phyloP scores from a whole-genome alignment of 2,888 invertebrate genomes.

The Idaea aversata region DNA sequence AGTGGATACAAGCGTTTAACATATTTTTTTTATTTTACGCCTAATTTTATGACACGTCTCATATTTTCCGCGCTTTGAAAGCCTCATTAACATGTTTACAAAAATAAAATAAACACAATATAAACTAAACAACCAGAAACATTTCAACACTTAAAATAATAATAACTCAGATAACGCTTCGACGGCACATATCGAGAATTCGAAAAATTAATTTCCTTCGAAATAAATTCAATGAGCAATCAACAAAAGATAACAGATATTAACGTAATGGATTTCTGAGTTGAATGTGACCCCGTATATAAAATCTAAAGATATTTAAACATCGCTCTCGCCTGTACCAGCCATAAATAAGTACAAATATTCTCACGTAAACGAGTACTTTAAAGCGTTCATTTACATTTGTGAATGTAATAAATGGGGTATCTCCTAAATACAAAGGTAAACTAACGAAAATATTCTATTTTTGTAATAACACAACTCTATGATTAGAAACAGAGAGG shows the following conservation, averaged over 20 bases:
- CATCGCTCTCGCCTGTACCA: constrained; percentile 70
- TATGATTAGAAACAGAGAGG: constrained; percentile 46
- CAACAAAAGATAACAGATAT: constrained; percentile 69
- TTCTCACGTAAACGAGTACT: constrained; percentile 79
- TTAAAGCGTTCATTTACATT: constrained; percentile 77
- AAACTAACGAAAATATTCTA: constrained; percentile 60
- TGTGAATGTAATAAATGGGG: constrained; percentile 77
- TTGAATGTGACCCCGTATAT: constrained; percentile 69
- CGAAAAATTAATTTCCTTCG: constrained; percentile 52
- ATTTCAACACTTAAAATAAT: background rate
- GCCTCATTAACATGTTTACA: background rate
- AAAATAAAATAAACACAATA: constrained; percentile 2
- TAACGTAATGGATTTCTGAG: constrained; percentile 70
- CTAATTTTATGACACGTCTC: constrained; percentile 28
- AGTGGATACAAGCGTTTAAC: constrained; percentile 34
- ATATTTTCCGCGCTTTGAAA: constrained; percentile 19
- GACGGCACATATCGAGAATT: constrained; percentile 33
- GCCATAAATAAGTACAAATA: constrained; percentile 80
- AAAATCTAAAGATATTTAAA: constrained; percentile 77
- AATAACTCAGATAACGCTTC: constrained; percentile 2
- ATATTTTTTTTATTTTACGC: constrained; percentile 30
- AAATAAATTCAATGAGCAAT: constrained; percentile 42
- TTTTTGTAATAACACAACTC: constrained; percentile 46
- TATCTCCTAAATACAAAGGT: constrained; percentile 72
- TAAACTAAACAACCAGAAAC: background rate